phyloP scores from a whole-genome alignment of 2,797 vertebrate genomes.

The Muraenolepis orangiensis region DNA sequence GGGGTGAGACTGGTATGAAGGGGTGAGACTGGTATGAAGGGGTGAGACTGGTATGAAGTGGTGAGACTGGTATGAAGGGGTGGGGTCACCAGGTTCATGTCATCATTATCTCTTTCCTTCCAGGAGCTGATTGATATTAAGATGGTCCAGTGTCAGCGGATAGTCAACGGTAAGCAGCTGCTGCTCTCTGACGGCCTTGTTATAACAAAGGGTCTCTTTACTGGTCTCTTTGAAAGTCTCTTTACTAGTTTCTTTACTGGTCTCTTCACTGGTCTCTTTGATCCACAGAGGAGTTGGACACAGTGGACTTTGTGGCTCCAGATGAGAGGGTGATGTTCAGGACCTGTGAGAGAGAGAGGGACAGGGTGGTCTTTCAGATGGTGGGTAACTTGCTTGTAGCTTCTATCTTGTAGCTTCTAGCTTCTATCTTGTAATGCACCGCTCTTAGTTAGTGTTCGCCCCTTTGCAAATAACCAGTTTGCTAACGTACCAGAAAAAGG shows the following conservation, averaged over 20 bases:
- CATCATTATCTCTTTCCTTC: slow-evolving; percentile 25
- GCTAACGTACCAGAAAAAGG: too few relatives aligned
- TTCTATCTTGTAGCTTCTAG: neutral
- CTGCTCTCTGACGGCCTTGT: neutral
- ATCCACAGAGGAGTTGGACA: slow-evolving; percentile 79
- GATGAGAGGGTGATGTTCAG: slow-evolving; percentile 93
- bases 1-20: slow-evolving; percentile 57
- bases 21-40: slow-evolving; percentile 58
- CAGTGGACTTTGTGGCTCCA: slow-evolving; percentile 90
- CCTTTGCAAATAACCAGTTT: too few relatives aligned
- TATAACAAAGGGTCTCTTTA: too few relatives aligned
- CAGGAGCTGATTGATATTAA: slow-evolving; percentile 96
- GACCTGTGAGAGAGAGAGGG: slow-evolving; percentile 85
- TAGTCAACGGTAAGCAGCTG: slow-evolving; percentile 83
- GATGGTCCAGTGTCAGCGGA: slow-evolving; percentile 88
- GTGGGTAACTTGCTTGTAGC: slow-evolving; percentile 67
- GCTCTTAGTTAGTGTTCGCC: too few relatives aligned
- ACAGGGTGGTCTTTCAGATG: slow-evolving; percentile 91
- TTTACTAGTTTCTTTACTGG: neutral
- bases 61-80: slow-evolving; percentile 63
- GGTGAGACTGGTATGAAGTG: too few relatives aligned
- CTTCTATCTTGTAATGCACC: neutral
- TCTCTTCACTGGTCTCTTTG: neutral
- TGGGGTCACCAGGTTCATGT: neutral
- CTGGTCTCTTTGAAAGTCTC: too few relatives aligned